Base-by-base conservation (phyloP, 2,888 invertebrate genomes). In the Calliphora vomitoria region DNA sequence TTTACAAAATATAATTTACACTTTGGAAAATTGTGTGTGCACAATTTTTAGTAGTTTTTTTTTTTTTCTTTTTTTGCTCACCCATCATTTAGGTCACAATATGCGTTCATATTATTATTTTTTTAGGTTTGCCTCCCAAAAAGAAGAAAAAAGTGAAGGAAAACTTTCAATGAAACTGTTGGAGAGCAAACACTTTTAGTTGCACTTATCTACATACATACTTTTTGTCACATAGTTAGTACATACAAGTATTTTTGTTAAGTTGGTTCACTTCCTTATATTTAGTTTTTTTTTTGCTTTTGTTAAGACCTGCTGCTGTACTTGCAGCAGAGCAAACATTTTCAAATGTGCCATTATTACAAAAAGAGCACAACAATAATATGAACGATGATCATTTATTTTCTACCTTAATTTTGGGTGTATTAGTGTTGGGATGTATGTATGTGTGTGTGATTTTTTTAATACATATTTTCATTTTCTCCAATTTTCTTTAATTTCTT, bases 11-110 rank as follows among this genome's bases (percentile, higher is more conserved):
- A 38, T 78, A 84, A 84, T 79, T 79, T 84, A 50, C 74, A 68
- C 84, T 79, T 80, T 50, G 11, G 15, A 50, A 66, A 62, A 44
- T 74, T 68, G 69, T 78, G 62, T 62, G 31, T 47, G 13, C 50
- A 62, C 78, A 64, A 55, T 68, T 13, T 68, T 68, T 31, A 82
- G 13, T 38, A 83, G 18, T 8, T 60, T 55, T 44, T 44, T 44
- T 1, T 8, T 44, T 31, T 25, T 44, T 60, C 44, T 38, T n/a
- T n/a, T 62, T 64, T 25, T 62, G 4, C 1, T 31, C 25, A 15
- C 41, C 18, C n/a, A 44, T 25, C 11, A 68, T 85, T 85, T 74
- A 62, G 84, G 74, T 85, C 79, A 62, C 79, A 74, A 60, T 50
- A n/a, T 80, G 79, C 60, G 68, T 75, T 85, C n/a, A 18, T 18